Base-by-base conservation (phyloP, 2,113 vertebrate species). In the Oenanthe melanoleuca region DNA sequence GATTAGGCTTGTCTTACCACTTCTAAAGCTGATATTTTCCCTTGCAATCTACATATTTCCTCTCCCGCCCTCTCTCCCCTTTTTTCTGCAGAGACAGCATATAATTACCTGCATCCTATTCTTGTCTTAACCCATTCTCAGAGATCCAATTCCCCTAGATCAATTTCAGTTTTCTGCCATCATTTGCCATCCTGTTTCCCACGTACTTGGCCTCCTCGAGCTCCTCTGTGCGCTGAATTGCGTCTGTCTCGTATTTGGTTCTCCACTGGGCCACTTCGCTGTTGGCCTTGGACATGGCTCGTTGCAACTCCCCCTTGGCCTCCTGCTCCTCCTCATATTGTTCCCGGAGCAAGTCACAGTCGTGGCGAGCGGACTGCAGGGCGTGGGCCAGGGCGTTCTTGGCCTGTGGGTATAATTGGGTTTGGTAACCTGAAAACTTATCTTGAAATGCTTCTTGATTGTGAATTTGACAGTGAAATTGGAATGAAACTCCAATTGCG, bases 191-290 rank as follows among this genome's bases (percentile, higher is more conserved):
- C 6, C 55, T 53, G 10, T 3, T 14, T 15, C 56, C 29, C 20
- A 66, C 91, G 0, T 97, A 98, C 98, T 99, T 99, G 86, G 98
- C 98, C 38, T 99, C 98, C 69, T 99, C 98, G 29, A 99, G 93
- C 82, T 99, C 98, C 55, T 98, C 98, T 0, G 97, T 98, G 93
- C 98, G 98, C 86, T 98, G 98, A 87, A 99, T 98, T 29, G 98
- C 98, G 0, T 99, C 98, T 0, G 98, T 98, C 97, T 99, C 98
- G 0, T 98, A 98, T 95, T 99, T 99, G 92, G 98, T 98, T 96
- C 98, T 98, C 89, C 11, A 40, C 40, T 95, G 90, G 50, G 93
- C 86, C 90, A 95, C 93, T 50, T 95, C 93, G 0, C 78, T 15
- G 40, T 42, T 42, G 40, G 40, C 40, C 40, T 42, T 42, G 40